Evolutionary conservation across 2,888 invertebrate genomes (phyloP), one percentile per base, ranked within the genome.

Genomic region (Ophraella communa): DNA sequence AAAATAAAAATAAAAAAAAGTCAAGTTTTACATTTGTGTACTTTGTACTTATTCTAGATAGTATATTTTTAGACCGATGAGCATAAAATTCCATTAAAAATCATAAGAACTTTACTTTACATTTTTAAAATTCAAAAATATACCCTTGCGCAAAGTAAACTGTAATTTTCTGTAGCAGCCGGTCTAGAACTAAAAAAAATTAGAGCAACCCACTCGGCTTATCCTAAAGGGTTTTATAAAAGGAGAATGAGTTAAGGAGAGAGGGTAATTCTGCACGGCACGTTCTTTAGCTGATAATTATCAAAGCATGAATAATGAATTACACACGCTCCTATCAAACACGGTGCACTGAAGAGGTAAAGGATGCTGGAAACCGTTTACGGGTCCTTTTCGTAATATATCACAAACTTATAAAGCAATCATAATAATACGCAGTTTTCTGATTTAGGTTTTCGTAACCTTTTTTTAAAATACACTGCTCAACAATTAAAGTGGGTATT

Each of bases 261-360:
- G 33, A 64, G 63, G 66, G 69, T 62, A 69, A 69, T 69, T 67
- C 66, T 60, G 62, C 63, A 62, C 30, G 63, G 69, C 69, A 69
- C 70, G 70, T 73, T 73, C 73, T 74, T 72, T 73, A 71, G 67
- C 67, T 73, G 73, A 74, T 74, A 74, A 74, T 74, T 74, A 74
- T 74, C 73, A 74, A 74, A 74, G 73, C 72, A 73, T 74, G 73
- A 73, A 74, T 74, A 74, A 74, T 74, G 73, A 74, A 74, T 74
- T 70, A 73, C 73, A 74, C 72, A 71, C 71, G 69, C 71, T 69
- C 67, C 57, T 71, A 68, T 58, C 71, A 72, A 73, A 73, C 72
- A 72, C 58, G 70, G 71, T 68, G 64, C 54, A 61, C 53, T 59
- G 53, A 58, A 65, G 61, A 56, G 54, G 55, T 56, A 64, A 18